A percentile compares a stretch with the other conserved stretches of the same genome.
Evolutionary conservation across 2,797 vertebrate species (phyloP).

Genomic region (Gobionotothen gibberifrons): DNA sequence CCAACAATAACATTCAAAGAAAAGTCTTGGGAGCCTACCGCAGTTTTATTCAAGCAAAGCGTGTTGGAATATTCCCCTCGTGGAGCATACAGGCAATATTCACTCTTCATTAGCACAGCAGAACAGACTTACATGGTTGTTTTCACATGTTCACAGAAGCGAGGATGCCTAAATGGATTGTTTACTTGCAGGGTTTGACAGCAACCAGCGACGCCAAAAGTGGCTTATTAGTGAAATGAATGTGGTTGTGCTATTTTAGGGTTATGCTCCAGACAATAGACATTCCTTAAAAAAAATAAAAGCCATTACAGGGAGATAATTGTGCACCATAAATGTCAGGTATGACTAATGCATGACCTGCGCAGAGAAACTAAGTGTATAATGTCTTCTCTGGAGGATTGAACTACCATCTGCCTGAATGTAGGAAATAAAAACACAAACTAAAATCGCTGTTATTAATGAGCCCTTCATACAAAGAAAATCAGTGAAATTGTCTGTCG

Average conservation of each 20-base stretch:
- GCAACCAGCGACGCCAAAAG: conserved; percentile 50
- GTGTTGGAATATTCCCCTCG: conserved; percentile 16
- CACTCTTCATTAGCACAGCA: conserved; percentile 41
- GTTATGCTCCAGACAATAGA: conserved; percentile 68
- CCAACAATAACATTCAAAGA: conserved; percentile 25
- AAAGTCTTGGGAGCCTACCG: background rate
- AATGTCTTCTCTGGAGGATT: conserved; percentile 60
- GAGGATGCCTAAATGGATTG: conserved; percentile 56
- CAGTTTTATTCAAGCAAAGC: conserved; percentile 33
- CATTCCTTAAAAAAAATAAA: conserved; percentile 58
- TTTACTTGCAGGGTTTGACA: conserved; percentile 63
- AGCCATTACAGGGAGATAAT: conserved; percentile 79
- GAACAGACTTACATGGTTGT: conserved; percentile 44
- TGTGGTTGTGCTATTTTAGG: conserved; percentile 76
- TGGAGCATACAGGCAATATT: conserved; percentile 19
- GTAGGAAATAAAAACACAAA: conserved; percentile 14
- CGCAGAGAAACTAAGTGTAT: conserved; percentile 66
- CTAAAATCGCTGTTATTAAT: conserved; percentile 31
- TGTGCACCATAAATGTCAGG: conserved; percentile 81
- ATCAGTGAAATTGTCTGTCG: conserved; percentile 3
- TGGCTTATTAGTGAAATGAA: conserved; percentile 78
- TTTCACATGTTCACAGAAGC: conserved; percentile 30
- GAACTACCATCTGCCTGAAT: conserved; percentile 48
- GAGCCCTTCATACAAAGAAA: conserved; percentile 48
- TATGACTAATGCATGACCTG: conserved; percentile 78